Conservation (phyloP, 1,140 invertebrate species). For the Leguminivora glycinivorella region DNA sequence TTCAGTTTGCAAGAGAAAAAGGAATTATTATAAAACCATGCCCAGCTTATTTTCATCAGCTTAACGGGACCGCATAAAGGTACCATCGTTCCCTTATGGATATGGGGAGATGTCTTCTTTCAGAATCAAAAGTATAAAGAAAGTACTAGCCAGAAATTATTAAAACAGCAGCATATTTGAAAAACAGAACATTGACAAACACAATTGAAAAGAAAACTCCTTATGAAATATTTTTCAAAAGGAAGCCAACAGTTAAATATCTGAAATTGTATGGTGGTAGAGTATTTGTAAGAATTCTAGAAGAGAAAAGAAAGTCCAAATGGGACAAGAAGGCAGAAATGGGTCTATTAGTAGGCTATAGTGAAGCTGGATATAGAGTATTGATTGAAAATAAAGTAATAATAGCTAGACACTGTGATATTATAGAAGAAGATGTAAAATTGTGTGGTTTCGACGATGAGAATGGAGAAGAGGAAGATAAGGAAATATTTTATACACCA, state of each 20-base stretch:
- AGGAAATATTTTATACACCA: no score
- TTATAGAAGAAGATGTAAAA: slow-evolving; percentile 44
- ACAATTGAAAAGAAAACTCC: slow-evolving; percentile 59
- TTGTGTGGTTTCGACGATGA: slow-evolving; percentile 47
- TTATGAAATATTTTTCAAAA: slow-evolving; percentile 58
- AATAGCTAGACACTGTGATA: slow-evolving; percentile 42
- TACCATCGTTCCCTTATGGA: slow-evolving; percentile 56
- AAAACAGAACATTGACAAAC: slow-evolving; percentile 52
- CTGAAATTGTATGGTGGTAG: slow-evolving; percentile 54
- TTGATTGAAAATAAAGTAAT: background rate
- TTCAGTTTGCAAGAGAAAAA: slow-evolving; percentile 52
- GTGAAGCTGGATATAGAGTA: background rate
- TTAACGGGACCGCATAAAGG: slow-evolving; percentile 61
- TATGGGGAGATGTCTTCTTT: slow-evolving; percentile 46
- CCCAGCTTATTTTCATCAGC: slow-evolving; percentile 60
- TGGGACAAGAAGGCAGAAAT: slow-evolving; percentile 52
- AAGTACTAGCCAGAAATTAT: slow-evolving; percentile 54
- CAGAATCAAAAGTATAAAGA: slow-evolving; percentile 48
- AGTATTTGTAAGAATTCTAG: slow-evolving; percentile 54
- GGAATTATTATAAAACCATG: slow-evolving; percentile 54
- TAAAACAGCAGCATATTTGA: slow-evolving; percentile 45
- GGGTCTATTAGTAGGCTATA: background rate
- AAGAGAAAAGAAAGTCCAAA: slow-evolving; percentile 52
- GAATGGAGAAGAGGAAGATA: slow-evolving; percentile 34
- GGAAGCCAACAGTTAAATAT: slow-evolving; percentile 52